A percentile compares a stretch with the other conserved stretches of the same genome.
phyloP scores from a whole-genome alignment of 2,797 vertebrate genomes.

The Aldrovandia affinis region DNA sequence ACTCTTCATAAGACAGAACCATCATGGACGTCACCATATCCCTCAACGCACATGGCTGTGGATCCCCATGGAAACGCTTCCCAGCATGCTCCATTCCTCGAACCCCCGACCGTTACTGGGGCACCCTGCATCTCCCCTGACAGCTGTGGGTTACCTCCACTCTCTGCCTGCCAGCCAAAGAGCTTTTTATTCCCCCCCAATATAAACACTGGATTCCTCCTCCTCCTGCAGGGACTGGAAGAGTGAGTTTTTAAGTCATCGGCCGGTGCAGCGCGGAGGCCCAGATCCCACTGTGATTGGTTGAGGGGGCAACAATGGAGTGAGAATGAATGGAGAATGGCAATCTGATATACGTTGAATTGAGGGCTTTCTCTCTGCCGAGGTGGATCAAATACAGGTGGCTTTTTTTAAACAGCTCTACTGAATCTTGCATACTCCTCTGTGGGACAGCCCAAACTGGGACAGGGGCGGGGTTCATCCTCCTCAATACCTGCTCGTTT shows the following conservation, averaged over 20 bases:
- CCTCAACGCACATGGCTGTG: neutral
- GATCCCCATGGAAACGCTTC: neutral
- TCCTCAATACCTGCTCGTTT: too few species aligned
- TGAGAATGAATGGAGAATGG: slow-evolving; percentile 5
- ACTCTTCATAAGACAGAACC: neutral
- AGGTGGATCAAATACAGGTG: too few species aligned
- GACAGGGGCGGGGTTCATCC: neutral
- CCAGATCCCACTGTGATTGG: neutral
- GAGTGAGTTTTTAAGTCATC: neutral
- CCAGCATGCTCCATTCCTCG: neutral
- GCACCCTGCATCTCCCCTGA: neutral
- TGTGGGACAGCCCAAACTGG: too few species aligned
- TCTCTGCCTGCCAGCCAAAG: neutral
- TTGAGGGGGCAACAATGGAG: neutral
- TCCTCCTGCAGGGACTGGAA: too few species aligned
- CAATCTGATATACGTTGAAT: neutral
- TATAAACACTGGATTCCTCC: too few species aligned
- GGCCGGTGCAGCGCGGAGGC: neutral
- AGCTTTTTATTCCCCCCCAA: neutral
- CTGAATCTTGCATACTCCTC: slow-evolving; percentile 20
- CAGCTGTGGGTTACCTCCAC: neutral
- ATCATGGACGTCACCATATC: neutral
- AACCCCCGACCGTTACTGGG: too few species aligned
- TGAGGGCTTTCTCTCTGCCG: too few species aligned
- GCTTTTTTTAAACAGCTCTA: too few species aligned